phyloP scores from a whole-genome alignment of 1,140 invertebrate genomes.

The Berghia stephanieae region DNA sequence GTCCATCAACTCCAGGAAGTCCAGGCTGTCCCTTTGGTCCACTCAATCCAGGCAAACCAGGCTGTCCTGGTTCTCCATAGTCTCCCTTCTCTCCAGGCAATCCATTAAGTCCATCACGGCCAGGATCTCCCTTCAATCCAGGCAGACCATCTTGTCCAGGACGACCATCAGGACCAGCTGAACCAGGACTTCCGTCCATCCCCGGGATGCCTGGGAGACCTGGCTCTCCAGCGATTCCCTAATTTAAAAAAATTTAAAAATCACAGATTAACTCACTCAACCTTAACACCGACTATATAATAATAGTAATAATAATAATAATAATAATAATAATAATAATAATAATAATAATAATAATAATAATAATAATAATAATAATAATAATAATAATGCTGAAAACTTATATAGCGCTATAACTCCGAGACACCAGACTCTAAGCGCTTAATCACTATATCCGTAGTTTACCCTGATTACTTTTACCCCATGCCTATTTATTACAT shows the following conservation, averaged over 20 bases:
- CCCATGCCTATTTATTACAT: too few species aligned
- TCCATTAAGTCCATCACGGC: slow-evolving; percentile 27
- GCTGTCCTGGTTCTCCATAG: slow-evolving; percentile 19
- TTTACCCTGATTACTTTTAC: too few species aligned
- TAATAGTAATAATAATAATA: neutral
- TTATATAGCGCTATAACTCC: too few species aligned
- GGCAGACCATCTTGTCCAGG: slow-evolving; percentile 40
- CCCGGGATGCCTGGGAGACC: slow-evolving; percentile 38
- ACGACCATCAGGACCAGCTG: slow-evolving; percentile 24
- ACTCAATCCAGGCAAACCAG: slow-evolving; percentile 31
- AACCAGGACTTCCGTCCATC: slow-evolving; percentile 35
- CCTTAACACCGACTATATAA: too few species aligned
- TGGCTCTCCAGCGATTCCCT: slow-evolving; percentile 28
- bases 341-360: too few species aligned
- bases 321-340: neutral
- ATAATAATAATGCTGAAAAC: too few species aligned
- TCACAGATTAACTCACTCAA: too few species aligned
- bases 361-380: too few species aligned
- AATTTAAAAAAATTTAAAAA: too few species aligned
- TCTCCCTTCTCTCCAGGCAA: slow-evolving; percentile 37
- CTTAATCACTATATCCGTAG: too few species aligned
- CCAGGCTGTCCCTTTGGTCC: slow-evolving; percentile 36
- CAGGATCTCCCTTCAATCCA: slow-evolving; percentile 38
- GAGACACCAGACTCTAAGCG: too few species aligned
- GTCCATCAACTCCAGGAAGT: too few species aligned